Evolutionary conservation across 2,888 invertebrate genomes (phyloP), one percentile per base, ranked within the genome.

Genomic region (Phytoseiulus persimilis): DNA sequence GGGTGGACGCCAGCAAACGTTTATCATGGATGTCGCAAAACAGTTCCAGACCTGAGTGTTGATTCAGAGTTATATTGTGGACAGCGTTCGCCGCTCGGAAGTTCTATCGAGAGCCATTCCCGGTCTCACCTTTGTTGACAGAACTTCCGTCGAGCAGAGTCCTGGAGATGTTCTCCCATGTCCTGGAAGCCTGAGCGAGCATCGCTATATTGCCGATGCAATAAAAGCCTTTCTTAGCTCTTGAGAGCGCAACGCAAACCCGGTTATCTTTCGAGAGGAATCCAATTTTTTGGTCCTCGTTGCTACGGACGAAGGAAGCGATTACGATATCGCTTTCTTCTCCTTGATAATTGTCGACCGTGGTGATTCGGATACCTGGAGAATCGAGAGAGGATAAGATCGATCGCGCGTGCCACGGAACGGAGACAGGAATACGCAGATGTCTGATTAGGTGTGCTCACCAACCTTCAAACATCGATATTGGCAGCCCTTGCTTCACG

Each of bases 281-380:
- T 0, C 96, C 96, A 91, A 96, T 95, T 90, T 94, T 94, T 89
- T 94, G 94, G 18, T 94, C 94, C 84, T 93, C 92, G 93, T 96
- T 96, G 92, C 95, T 96, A 92, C 96, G 94, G 0, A 96, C 96
- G 28, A 96, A 92, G 0, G 96, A 96, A 90, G 96, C 93, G 91
- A 96, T 94, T 90, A 96, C 95, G 91, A 96, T 95, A 92, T 95
- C 95, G 92, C 94, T 95, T 93, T 96, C 96, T 92, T 96, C 95
- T 0, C 96, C 96, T 93, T 96, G 96, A 92, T 94, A 96, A 92
- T 95, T 96, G 92, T 96, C 96, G 0, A 96, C 95, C 45, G 87
- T 87, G 5, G 87, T 87, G 39, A 87, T 45, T n/a, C 87, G 87
- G 23, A 87, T 32, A 9, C 87, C 87, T 87, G 33, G 9, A 5